A percentile compares a stretch with the other conserved stretches of the same genome.
Conservation (phyloP, 2,888 invertebrate species). For the Dione vanillae region DNA sequence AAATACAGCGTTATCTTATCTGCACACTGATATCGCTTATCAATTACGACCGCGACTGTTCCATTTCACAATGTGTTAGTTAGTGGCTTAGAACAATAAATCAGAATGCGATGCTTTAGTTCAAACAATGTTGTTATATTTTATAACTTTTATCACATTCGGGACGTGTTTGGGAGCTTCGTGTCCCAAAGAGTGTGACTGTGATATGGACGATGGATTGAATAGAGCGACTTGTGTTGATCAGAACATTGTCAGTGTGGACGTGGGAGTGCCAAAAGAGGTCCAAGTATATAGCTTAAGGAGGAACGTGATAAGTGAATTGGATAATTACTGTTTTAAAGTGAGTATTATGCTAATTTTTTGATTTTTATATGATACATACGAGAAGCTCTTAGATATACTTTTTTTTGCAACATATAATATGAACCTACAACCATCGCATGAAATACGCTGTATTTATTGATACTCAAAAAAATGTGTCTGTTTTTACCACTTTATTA, state of each 20-base stretch:
- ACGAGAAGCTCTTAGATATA: no score
- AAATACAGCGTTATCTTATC: slow-evolving; percentile 56
- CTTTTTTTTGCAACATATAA: no score
- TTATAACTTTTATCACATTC: slow-evolving; percentile 31
- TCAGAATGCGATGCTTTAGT: slow-evolving; percentile 45
- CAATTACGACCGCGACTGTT: slow-evolving; percentile 65
- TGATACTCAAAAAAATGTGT: not conserved
- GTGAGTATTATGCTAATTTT: slow-evolving; percentile 59
- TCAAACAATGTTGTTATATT: slow-evolving; percentile 58
- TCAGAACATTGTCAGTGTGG: slow-evolving; percentile 84
- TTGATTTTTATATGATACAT: no score
- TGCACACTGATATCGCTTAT: slow-evolving; percentile 65
- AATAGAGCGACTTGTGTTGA: slow-evolving; percentile 82
- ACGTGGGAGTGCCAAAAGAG: slow-evolving; percentile 83
- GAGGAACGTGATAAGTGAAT: slow-evolving; percentile 85
- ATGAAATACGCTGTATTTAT: not conserved
- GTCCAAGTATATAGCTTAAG: slow-evolving; percentile 86
- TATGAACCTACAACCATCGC: not conserved
- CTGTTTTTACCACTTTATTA: not conserved
- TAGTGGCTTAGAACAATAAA: slow-evolving; percentile 28
- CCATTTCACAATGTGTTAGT: slow-evolving; percentile 48
- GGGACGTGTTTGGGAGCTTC: slow-evolving; percentile 51
- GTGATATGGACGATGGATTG: slow-evolving; percentile 78
- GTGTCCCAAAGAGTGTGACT: slow-evolving; percentile 83
- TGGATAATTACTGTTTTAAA: slow-evolving; percentile 85